These are phyloP conservation scores for Heteromurus nitidus DNA, from an alignment of 2,888 invertebrate species.

Conservation along the genomic window DNA sequence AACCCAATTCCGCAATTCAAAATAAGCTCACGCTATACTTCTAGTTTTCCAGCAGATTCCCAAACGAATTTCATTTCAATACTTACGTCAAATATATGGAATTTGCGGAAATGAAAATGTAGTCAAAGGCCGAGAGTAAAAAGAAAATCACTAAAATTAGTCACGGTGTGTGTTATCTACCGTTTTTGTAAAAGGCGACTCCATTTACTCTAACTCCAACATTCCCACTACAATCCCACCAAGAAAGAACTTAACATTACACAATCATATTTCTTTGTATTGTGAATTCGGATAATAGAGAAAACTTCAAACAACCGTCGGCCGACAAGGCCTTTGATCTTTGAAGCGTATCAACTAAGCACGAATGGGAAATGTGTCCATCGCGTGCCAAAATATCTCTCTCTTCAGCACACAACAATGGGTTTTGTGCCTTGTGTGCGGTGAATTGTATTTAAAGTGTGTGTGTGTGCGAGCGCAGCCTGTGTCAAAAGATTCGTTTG, in stretches of 20 bases:
- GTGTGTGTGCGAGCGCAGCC: background rate
- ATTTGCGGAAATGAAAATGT: no score
- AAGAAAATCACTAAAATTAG: no score
- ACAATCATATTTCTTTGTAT: constrained; percentile 46
- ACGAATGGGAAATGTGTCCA: constrained; percentile 73
- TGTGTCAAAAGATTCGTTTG: no score
- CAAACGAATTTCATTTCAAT: no score
- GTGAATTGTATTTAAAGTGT: constrained; percentile 28
- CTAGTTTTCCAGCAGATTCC: no score
- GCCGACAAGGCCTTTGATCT: constrained; percentile 73
- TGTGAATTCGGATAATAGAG: constrained; percentile 60
- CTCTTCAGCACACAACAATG: constrained; percentile 73
- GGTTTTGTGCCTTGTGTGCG: constrained; percentile 62
- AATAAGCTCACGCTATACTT: no score
- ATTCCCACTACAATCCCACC: background rate
- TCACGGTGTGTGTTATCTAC: no score
- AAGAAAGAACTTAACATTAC: constrained; percentile 17
- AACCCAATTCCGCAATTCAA: no score
- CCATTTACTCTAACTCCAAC: background rate
- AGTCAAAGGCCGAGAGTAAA: no score
- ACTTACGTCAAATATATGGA: no score
- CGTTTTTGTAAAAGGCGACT: background rate
- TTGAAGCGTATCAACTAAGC: constrained; percentile 71
- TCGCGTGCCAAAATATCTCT: constrained; percentile 74
- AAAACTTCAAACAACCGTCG: constrained; percentile 71